Percentiles rank a stretch among this genome's conserved stretches.
Evolutionary conservation across 2,797 vertebrate species (phyloP).

Genomic region (Psittacula derbiana): DNA sequence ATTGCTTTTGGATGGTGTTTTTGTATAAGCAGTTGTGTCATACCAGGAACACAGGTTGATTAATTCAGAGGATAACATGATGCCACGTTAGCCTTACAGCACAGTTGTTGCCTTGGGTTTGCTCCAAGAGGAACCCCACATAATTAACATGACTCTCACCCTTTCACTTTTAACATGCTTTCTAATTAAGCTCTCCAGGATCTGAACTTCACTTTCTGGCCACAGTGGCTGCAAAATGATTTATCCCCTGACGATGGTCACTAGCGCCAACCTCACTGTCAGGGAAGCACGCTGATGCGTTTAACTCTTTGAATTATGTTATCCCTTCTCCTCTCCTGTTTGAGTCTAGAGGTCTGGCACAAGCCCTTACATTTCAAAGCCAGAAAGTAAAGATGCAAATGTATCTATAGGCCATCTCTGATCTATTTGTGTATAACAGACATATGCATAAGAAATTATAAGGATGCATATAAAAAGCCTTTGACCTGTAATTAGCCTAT

Average conservation of each 20-base stretch:
- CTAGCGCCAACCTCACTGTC: slow-evolving; percentile 41
- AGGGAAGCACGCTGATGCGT: slow-evolving; percentile 30
- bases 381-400: not conserved
- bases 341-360: not conserved
- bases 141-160: slow-evolving; percentile 73
- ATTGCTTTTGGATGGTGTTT: not conserved
- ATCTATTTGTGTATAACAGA: not conserved
- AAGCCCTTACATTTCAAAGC: not conserved
- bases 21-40: not conserved
- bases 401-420: not conserved
- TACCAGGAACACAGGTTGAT: not conserved
- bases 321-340: not conserved
- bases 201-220: slow-evolving; percentile 67
- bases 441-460: not conserved
- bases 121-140: slow-evolving; percentile 56
- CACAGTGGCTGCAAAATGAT: slow-evolving; percentile 54
- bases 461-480: not conserved
- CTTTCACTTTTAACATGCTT: slow-evolving; percentile 72
- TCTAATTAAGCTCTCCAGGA: slow-evolving; percentile 70
- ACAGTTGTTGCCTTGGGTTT: slow-evolving; percentile 9
- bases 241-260: slow-evolving; percentile 58
- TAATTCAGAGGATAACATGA: slow-evolving; percentile 1
- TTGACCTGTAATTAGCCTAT: slow-evolving; percentile 38
- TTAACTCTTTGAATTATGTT: slow-evolving; percentile 20
- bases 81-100: slow-evolving; percentile 6